A percentile compares a stretch with the other conserved stretches of the same genome.
phyloP scores from a whole-genome alignment of 1,140 invertebrate species.

The Drosophila littoralis region DNA sequence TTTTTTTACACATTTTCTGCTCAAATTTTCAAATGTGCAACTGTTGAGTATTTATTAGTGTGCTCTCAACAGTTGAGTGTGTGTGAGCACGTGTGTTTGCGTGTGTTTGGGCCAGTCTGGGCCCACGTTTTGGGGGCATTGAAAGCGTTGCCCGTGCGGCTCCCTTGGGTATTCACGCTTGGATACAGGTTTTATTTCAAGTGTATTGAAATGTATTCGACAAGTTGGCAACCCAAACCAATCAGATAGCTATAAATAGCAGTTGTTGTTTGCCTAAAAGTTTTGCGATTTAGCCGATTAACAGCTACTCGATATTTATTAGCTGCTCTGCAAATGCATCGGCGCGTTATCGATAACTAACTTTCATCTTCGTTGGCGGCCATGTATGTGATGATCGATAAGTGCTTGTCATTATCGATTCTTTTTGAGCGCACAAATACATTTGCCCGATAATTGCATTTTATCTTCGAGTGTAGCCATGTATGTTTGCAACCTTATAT shows the following conservation, averaged over 20 bases:
- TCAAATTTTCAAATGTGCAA: slow-evolving; percentile 72
- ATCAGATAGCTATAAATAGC: slow-evolving; percentile 22
- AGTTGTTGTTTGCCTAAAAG: neutral
- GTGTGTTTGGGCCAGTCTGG: slow-evolving; percentile 20
- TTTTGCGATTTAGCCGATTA: slow-evolving; percentile 1
- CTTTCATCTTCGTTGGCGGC: no score
- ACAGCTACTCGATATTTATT: neutral
- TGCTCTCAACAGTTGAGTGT: slow-evolving; percentile 19
- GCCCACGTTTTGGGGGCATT: neutral
- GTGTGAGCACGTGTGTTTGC: slow-evolving; percentile 9
- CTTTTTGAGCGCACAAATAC: no score
- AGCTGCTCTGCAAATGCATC: neutral
- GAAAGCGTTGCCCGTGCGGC: slow-evolving; percentile 27
- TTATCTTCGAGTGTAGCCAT: no score
- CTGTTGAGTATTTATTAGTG: slow-evolving; percentile 75
- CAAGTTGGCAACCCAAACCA: slow-evolving; percentile 33
- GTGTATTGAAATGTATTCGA: slow-evolving; percentile 55
- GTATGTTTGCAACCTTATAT: no score
- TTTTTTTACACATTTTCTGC: slow-evolving; percentile 57
- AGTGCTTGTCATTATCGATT: no score
- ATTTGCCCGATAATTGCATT: no score
- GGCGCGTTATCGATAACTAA: neutral
- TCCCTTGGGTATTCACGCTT: slow-evolving; percentile 56
- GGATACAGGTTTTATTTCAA: slow-evolving; percentile 58
- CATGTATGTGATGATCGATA: no score